Evolutionary conservation across 2,888 invertebrate genomes (phyloP).

Genomic region (Chelonus formosanus): DNA sequence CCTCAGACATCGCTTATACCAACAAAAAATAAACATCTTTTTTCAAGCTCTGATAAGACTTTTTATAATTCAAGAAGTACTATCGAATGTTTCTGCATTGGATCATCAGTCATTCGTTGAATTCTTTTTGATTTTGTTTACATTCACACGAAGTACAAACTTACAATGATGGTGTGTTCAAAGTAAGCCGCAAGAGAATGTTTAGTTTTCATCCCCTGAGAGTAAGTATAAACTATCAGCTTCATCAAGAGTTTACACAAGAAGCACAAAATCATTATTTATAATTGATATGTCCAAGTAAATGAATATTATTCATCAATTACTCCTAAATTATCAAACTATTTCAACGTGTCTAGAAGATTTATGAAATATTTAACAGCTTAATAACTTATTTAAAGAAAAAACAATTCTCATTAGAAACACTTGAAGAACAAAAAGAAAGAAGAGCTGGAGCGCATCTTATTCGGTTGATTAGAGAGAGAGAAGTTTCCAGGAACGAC

Average conservation of each 20-base stretch:
- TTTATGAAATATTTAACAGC: too few relatives aligned
- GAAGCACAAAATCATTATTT: not conserved
- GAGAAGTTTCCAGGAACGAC: slow-evolving; percentile 51
- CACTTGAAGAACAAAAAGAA: too few relatives aligned
- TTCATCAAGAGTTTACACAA: slow-evolving; percentile 22
- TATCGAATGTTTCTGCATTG: slow-evolving; percentile 14
- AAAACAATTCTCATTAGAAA: not conserved
- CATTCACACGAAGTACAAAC: slow-evolving; percentile 18
- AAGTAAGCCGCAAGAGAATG: slow-evolving; percentile 51
- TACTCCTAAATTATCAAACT: too few relatives aligned
- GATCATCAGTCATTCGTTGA: slow-evolving; percentile 13
- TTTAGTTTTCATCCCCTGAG: slow-evolving; percentile 61
- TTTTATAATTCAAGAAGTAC: too few relatives aligned
- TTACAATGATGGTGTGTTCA: slow-evolving; percentile 49
- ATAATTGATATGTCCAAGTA: not conserved
- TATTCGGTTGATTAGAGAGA: slow-evolving; percentile 50
- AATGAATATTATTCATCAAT: too few relatives aligned
- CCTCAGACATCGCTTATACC: too few relatives aligned
- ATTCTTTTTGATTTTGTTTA: slow-evolving; percentile 17
- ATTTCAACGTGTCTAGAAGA: too few relatives aligned
- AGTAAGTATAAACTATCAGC: slow-evolving; percentile 59
- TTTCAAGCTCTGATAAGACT: too few relatives aligned
- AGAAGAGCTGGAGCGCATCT: slow-evolving; percentile 35
- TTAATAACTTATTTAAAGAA: not conserved
- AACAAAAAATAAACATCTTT: too few relatives aligned